Base-by-base conservation (phyloP, 2,888 invertebrate genomes). In the Entomobrya multifasciata region DNA sequence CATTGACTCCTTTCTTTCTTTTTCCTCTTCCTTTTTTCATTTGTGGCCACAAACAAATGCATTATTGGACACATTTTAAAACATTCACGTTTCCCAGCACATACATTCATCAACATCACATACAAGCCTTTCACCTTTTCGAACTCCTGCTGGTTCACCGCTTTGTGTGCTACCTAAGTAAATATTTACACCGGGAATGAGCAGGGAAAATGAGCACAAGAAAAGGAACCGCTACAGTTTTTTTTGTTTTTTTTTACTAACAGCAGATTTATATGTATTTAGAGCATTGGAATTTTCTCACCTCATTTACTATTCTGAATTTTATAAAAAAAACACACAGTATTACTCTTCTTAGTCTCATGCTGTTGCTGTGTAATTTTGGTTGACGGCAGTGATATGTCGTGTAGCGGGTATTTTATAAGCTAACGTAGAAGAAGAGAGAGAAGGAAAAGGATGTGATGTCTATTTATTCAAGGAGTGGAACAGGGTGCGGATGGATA, bases 211-310 rank as follows among this genome's bases (percentile, higher is more conserved):
- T 81, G 81, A 81, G 72, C 5, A 62, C 70, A 25, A 62, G 44
- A 81, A 70, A 57, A 62, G 82, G 62, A 67, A 84, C 76, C 77
- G 77, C 81, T 57, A 22, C 76, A 57, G 67, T 72, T 70, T 70
- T 52, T 67, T 22, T 77, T 57, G 49, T 20, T 27, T 44, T 44
- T 47, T 74, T 20, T 41, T 76, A 57, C 76, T 76, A n/a, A 72
- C 72, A 49, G 72, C 49, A 67, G 83, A 84, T 84, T 84, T 84
- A 84, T 84, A 84, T 84, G 83, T 84, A 84, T 84, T 84, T 67
- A 77, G 83, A 84, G 83, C 77, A 84, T 84, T 77, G 65, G 83
- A 67, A 84, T 77, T 84, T 84, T 84, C 83, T 84, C 83, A 84
- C 83, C 86, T 86, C 80, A 86, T 86, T 86, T 81, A 72, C 86